Evolutionary conservation across 2,797 vertebrate species (phyloP).

Genomic region (Syngnathus acus): DNA sequence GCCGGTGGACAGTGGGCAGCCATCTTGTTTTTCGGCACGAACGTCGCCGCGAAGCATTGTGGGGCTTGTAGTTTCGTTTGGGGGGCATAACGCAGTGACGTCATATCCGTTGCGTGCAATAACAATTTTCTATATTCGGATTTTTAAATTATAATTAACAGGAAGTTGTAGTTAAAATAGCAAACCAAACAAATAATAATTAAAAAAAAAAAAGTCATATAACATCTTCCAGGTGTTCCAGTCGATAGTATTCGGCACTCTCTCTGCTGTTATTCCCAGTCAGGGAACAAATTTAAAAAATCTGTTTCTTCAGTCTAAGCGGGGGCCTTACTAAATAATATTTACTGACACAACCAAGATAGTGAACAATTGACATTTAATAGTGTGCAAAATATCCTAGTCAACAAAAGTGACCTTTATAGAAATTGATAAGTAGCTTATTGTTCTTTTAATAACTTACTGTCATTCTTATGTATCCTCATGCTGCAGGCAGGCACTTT

Average conservation of each 20-base stretch:
- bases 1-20: constrained; percentile 61
- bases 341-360: background rate
- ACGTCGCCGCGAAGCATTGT: constrained; percentile 45
- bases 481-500: background rate
- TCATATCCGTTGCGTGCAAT: too few species aligned
- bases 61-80: constrained; percentile 56
- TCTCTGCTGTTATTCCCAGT: too few species aligned
- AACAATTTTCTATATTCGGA: too few species aligned
- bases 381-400: constrained; percentile 1
- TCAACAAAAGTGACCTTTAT: background rate
- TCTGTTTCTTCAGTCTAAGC: too few species aligned
- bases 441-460: constrained; percentile 4
- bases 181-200: too few species aligned
- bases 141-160: too few species aligned
- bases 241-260: too few species aligned
- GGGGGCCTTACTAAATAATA: background rate
- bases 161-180: too few species aligned
- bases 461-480: background rate
- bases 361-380: background rate
- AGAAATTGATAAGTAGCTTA: constrained; percentile 5
- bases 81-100: too few species aligned
- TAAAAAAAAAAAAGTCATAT: too few species aligned
- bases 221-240: too few species aligned
- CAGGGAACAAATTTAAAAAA: too few species aligned
- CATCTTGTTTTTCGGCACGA: constrained; percentile 61